Evolutionary conservation across 2,888 invertebrate species (phyloP).

Genomic region (Parnassius apollo): DNA sequence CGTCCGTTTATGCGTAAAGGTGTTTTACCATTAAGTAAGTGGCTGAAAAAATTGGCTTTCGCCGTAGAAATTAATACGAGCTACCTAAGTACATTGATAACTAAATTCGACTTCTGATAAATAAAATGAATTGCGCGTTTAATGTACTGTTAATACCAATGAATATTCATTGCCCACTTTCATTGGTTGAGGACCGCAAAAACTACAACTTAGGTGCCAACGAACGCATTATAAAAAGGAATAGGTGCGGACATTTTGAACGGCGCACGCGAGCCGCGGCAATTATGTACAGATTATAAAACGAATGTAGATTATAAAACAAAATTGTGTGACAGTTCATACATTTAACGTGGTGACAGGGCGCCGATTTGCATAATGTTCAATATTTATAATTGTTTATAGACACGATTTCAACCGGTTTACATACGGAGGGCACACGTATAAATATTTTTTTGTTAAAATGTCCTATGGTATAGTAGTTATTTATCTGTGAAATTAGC

Average conservation of each 20-base stretch:
- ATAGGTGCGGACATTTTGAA: constrained; percentile 25
- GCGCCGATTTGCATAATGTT: constrained; percentile 7
- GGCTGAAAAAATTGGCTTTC: constrained; percentile 4
- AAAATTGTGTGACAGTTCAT: constrained; percentile 16
- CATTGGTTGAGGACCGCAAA: constrained; percentile 16
- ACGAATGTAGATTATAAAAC: constrained; percentile 27
- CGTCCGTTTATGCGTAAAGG: constrained; percentile 3
- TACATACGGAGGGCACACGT: background rate
- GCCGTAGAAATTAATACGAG: constrained; percentile 17
- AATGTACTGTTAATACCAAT: constrained; percentile 21
- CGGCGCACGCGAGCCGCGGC: constrained; percentile 16
- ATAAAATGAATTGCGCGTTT: constrained; percentile 21
- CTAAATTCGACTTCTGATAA: constrained; percentile 19
- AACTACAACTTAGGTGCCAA: constrained; percentile 12
- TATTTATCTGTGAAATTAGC: too few relatives aligned
- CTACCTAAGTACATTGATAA: constrained; percentile 14
- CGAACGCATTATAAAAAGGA: constrained; percentile 8
- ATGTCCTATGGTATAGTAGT: too few relatives aligned
- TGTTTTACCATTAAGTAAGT: constrained; percentile 11
- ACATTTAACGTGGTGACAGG: constrained; percentile 8
- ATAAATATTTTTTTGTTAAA: background rate
- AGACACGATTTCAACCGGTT: constrained; percentile 6
- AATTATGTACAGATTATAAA: constrained; percentile 24
- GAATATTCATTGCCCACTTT: constrained; percentile 21
- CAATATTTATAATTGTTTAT: constrained; percentile 7